A percentile compares a stretch with the other conserved stretches of the same genome.
Conservation (phyloP, 1,140 invertebrate genomes). For the Apis dorsata region DNA sequence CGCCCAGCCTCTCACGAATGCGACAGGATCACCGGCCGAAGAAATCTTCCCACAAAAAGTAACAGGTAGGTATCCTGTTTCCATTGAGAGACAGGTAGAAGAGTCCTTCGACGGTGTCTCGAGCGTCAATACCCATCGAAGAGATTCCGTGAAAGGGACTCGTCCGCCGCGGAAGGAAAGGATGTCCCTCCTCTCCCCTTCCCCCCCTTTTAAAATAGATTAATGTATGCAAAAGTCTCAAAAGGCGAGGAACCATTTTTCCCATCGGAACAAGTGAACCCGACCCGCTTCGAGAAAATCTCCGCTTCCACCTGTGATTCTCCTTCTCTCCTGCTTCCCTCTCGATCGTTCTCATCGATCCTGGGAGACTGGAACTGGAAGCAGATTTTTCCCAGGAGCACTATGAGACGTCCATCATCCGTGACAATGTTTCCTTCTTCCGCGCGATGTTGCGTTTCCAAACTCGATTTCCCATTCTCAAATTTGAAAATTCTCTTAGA, state of each 20-base stretch:
- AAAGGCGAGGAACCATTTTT: conserved; percentile 56
- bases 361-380: conserved; percentile 25
- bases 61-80: conserved; percentile 78
- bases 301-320: conserved; percentile 71
- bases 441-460: background rate
- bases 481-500: too few species aligned
- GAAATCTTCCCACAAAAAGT: conserved; percentile 75
- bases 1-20: conserved; percentile 62
- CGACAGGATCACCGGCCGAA: conserved; percentile 48
- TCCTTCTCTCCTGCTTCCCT: conserved; percentile 21
- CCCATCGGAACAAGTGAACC: conserved; percentile 74
- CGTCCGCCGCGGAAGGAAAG: conserved; percentile 58
- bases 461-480: background rate
- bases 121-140: conserved; percentile 53
- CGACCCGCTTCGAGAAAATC: conserved; percentile 1
- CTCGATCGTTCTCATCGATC: conserved; percentile 29
- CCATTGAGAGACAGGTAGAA: conserved; percentile 76
- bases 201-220: conserved; percentile 69
- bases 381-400: conserved; percentile 50
- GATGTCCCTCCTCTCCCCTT: conserved; percentile 36
- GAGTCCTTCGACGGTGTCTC: conserved; percentile 56
- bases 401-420: conserved; percentile 19
- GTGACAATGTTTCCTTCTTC: background rate
- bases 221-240: conserved; percentile 78
- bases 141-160: conserved; percentile 57